Base-by-base conservation (phyloP, 2,797 vertebrate genomes). In the Limnodromus scolopaceus region DNA sequence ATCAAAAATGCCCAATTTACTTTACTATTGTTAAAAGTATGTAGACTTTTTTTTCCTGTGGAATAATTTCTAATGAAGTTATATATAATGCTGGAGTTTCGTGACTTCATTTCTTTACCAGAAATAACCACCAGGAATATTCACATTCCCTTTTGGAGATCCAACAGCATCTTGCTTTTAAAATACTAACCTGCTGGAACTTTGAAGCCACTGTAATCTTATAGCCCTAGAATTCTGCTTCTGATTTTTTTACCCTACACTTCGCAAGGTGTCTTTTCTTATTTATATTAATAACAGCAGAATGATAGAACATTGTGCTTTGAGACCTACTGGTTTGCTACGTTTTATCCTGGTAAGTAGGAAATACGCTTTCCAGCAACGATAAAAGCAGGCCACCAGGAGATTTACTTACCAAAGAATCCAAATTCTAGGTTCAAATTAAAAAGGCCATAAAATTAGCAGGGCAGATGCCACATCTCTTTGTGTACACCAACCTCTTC, bases 341-440 rank as follows among this genome's bases (percentile, higher is more conserved):
- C 25, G 43, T 80, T 91, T 91, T 92, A 49, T 85, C 57, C 60
- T 46, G 48, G 60, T 49, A 82, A 91, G 43, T 39, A 75, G 22
- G 32, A 38, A 46, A 19, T 11, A 39, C 0, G 18, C 71, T 91
- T 65, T 64, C 32, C 11, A 72, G 24, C 38, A 55, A 57, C 60
- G 85, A 88, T 86, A 88, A 90, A 80, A 80, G 11, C 61, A 79
- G 64, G 48, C 30, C 27, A 80, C 34, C 23, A 2, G 10, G 46
- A 95, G 23, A 78, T 78, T 77, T 95, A 96, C 92, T 97, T 96
- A 96, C 96, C 95, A 65, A 84, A 75, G 68, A 55, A 61, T 94
- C 75, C 94, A 84, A 78, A 86, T 34, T 87, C 53, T 84, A 83
- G 11, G 41, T 71, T 95, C 86, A 92, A 75, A 15, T 58, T 84